Percentiles rank a stretch among this genome's conserved stretches.
Conservation (phyloP, 37 sponge, comb jelly and placozoan genomes). For the Cliona cf. orientalis region DNA sequence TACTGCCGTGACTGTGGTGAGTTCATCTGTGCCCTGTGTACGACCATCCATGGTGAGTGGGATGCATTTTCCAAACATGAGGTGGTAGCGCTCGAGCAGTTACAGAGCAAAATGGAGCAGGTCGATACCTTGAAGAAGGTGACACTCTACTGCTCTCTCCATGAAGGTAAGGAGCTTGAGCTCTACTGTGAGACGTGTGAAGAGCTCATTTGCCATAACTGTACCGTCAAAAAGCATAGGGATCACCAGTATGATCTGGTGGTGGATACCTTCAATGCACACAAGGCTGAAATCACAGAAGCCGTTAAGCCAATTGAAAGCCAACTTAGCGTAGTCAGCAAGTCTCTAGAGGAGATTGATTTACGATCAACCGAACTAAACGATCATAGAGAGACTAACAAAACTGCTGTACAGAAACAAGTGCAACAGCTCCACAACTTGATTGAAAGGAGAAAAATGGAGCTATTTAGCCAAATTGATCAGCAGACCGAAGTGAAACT, state of each 20-base stretch:
- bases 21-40: no score
- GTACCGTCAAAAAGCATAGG: slow-evolving; percentile 17
- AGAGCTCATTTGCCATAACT: slow-evolving; percentile 47
- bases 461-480: slow-evolving; percentile 3
- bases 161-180: slow-evolving; percentile 22
- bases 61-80: background rate
- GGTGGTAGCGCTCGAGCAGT: no score
- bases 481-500: slow-evolving; percentile 27
- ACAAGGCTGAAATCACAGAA: slow-evolving; percentile 16
- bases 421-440: slow-evolving; percentile 23
- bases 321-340: slow-evolving; percentile 17
- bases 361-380: background rate
- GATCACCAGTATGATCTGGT: slow-evolving; percentile 40
- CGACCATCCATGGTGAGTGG: no score
- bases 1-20: no score
- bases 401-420: slow-evolving; percentile 1
- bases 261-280: slow-evolving; percentile 9
- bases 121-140: no score
- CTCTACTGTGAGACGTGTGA: slow-evolving; percentile 56
- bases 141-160: slow-evolving; percentile 10
- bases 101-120: no score
- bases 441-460: slow-evolving; percentile 21
- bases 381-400: slow-evolving; percentile 11
- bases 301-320: slow-evolving; percentile 16
- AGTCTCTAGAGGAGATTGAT: slow-evolving; percentile 19